These are phyloP conservation scores for Otolemur garnettii DNA, from an alignment of 2,113 vertebrate genomes.

Conservation along the genomic window DNA sequence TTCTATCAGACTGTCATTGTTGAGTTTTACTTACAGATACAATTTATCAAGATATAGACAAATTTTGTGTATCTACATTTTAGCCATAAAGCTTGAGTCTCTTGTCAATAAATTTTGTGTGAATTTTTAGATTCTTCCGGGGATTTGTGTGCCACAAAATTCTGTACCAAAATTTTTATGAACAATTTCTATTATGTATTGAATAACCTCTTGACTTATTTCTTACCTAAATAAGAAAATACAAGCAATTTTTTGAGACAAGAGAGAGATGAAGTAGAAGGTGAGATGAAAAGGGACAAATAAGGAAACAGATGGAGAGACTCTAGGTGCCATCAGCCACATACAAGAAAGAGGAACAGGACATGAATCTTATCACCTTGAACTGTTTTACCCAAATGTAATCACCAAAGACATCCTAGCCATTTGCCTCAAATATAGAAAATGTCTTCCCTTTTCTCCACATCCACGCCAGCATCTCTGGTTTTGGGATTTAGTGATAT, in stretches of 20 bases:
- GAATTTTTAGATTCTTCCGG: not conserved
- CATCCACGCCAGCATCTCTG: no score
- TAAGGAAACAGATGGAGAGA: not conserved
- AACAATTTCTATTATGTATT: conserved; percentile 38
- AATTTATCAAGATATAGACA: not conserved
- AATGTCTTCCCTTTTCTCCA: no score
- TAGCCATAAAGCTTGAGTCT: not conserved
- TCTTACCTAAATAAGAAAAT: conserved; percentile 50
- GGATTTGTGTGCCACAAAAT: not conserved
- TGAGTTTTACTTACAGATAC: not conserved
- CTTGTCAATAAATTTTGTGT: not conserved
- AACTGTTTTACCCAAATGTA: not conserved
- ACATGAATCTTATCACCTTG: not conserved
- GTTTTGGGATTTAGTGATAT: no score
- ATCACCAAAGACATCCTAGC: not conserved
- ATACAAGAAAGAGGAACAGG: not conserved
- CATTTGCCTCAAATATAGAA: conserved; percentile 38
- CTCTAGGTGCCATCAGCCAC: not conserved
- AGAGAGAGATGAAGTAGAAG: not conserved
- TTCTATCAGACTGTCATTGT: not conserved
- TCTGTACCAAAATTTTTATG: conserved; percentile 42
- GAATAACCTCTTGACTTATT: not conserved
- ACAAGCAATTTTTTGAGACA: not conserved
- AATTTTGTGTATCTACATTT: not conserved
- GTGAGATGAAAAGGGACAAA: not conserved